Evolutionary conservation across 1,140 invertebrate species (phyloP).

Genomic region (Daktulosphaira vitifoliae): DNA sequence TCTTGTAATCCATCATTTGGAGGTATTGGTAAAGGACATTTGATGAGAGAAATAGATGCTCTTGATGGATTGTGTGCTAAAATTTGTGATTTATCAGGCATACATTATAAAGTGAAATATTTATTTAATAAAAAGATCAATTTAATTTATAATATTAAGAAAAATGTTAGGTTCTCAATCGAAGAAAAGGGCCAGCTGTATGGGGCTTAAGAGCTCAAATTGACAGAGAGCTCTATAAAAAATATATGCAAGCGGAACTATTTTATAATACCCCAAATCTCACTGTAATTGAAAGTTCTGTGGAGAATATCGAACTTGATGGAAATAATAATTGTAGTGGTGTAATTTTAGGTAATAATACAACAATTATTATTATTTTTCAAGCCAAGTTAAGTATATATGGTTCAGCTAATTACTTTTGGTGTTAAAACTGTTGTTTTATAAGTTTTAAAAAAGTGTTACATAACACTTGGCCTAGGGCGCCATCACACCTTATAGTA

Average conservation of each 20-base stretch:
- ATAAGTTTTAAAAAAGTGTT: no score
- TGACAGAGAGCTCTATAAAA: conserved; percentile 74
- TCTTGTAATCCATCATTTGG: conserved; percentile 94
- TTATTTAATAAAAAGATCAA: background rate
- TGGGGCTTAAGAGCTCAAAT: conserved; percentile 89
- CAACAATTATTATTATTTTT: no score
- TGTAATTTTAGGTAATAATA: conserved; percentile 17
- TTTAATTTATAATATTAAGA: conserved; percentile 35
- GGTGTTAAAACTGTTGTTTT: no score
- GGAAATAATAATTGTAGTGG: conserved; percentile 10
- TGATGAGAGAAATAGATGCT: conserved; percentile 87
- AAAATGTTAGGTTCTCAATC: conserved; percentile 59
- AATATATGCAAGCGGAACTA: conserved; percentile 69
- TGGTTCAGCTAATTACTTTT: no score
- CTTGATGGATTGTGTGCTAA: conserved; percentile 77
- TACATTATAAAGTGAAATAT: conserved; percentile 57
- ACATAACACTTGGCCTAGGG: no score
- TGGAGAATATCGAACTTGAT: conserved; percentile 71
- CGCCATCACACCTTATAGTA: no score
- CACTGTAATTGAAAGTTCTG: conserved; percentile 60
- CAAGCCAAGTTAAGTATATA: no score
- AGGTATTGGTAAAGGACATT: conserved; percentile 89
- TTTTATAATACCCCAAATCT: conserved; percentile 58
- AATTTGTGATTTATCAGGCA: conserved; percentile 75
- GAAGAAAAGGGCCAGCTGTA: conserved; percentile 71